These are phyloP conservation scores for Casuarius casuarius DNA, from an alignment of 2,113 vertebrate species.

Conservation along the genomic window DNA sequence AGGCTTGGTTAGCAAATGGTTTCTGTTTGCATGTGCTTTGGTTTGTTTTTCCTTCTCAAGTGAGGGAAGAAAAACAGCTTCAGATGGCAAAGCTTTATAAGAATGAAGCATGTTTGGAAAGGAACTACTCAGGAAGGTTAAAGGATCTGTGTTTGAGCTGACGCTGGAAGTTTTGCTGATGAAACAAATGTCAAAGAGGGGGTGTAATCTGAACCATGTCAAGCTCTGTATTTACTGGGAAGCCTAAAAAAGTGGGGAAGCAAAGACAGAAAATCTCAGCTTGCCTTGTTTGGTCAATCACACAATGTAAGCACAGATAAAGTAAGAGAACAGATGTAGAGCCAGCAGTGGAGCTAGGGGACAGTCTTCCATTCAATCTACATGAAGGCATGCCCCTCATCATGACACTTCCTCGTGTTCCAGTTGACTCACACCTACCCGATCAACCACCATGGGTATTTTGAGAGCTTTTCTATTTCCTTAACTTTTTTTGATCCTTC, in stretches of 20 bases:
- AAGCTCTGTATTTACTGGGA: not conserved
- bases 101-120: not conserved
- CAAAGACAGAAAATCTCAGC: not conserved
- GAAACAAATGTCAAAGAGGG: not conserved
- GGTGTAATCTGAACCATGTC: not conserved
- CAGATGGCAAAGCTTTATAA: not conserved
- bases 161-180: not conserved
- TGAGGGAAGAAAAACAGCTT: conserved; percentile 1
- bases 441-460: not conserved
- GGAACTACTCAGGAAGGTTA: not conserved
- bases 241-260: not conserved
- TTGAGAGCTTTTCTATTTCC: not conserved
- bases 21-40: conserved; percentile 24
- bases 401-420: not conserved
- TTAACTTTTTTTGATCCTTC: not conserved
- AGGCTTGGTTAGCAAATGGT: conserved; percentile 8
- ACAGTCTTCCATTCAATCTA: not conserved
- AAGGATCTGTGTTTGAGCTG: not conserved
- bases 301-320: not conserved
- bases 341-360: too few species aligned
- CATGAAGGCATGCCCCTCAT: accelerated
- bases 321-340: not conserved
- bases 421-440: not conserved
- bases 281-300: not conserved
- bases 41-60: conserved; percentile 48